These are phyloP conservation scores for Pogonomyrmex californicus DNA, from an alignment of 1,140 invertebrate genomes.

Conservation along the genomic window DNA sequence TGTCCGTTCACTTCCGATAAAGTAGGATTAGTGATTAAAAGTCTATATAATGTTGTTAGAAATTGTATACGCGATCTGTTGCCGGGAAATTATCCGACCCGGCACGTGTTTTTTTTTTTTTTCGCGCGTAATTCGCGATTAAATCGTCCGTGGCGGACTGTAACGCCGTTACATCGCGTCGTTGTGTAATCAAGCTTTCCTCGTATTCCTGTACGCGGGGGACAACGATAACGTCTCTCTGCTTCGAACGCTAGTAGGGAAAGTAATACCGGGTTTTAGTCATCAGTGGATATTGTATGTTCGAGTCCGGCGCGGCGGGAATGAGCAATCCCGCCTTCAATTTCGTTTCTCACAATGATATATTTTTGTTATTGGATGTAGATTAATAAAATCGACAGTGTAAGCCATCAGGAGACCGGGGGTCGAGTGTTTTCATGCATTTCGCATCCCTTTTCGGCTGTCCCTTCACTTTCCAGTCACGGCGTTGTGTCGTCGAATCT, in stretches of 20 bases:
- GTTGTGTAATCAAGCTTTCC: constrained; percentile 5
- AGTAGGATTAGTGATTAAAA: constrained; percentile 30
- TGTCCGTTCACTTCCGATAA: constrained; percentile 3
- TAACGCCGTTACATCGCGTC: background rate
- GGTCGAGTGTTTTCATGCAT: constrained; percentile 15
- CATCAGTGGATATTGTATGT: constrained; percentile 69
- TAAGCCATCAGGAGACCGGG: constrained; percentile 3
- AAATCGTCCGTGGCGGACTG: background rate
- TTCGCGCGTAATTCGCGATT: background rate
- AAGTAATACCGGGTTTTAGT: constrained; percentile 49
- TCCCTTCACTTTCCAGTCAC: background rate
- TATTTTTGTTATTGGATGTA: constrained; percentile 80
- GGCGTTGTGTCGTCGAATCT: background rate
- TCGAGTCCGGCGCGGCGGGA: constrained; percentile 64
- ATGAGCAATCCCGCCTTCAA: constrained; percentile 72
- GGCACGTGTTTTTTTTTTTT: background rate
- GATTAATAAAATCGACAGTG: constrained; percentile 71
- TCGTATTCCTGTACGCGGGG: background rate
- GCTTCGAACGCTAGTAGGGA: background rate
- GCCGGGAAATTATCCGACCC: background rate
- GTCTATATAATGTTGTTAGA: constrained; percentile 3
- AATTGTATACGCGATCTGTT: background rate
- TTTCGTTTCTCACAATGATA: constrained; percentile 79
- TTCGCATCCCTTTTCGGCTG: background rate
- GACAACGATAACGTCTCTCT: background rate